Evolutionary conservation across 2,888 invertebrate species (phyloP), one percentile per base, ranked within the genome.

Genomic region (Chymomyza procnemis): DNA sequence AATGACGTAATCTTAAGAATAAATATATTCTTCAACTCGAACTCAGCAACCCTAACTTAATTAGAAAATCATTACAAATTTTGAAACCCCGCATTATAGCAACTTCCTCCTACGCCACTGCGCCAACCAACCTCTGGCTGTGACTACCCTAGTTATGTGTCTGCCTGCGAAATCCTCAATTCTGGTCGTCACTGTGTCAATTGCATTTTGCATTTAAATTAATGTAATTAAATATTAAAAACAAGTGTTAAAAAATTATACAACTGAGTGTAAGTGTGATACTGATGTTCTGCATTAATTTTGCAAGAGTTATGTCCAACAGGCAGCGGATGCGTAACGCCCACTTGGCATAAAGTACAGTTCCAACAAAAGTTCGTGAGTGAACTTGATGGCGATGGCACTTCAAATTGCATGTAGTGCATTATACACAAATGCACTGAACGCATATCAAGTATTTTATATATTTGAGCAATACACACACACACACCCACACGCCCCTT

Each of bases 201-300:
- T 69, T 81, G 78, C 81, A 84, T 69, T 69, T 78, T 73, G 68
- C 71, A 77, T 80, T 72, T 71, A 80, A 83, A 79, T 83, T 77
- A 75, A 67, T 65, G 69, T 75, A 73, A 83, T 80, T 81, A 81
- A 84, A 69, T 64, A 59, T 64, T 55, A 66, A 68, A 66, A 68
- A 66, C 76, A 81, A 84, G 78, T 68, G 71, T 62, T 58, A 68
- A 67, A 52, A 74, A 73, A 67, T 79, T 68, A 61, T n/a, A 57
- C 3, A 67, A 59, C 61, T 66, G 65, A 57, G 61, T 61, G 67
- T 69, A 65, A 72, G 63, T 71, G 69, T 41, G 48, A 57, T 54
- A 66, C 76, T 69, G 66, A 68, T 76, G 67, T 61, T 63, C 73
- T 66, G 55, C 60, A 66, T 66, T 72, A 71, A 74, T 75, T 69